Evolutionary conservation across 2,113 vertebrate species (phyloP).

Genomic region (Onychostruthus taczanowskii): DNA sequence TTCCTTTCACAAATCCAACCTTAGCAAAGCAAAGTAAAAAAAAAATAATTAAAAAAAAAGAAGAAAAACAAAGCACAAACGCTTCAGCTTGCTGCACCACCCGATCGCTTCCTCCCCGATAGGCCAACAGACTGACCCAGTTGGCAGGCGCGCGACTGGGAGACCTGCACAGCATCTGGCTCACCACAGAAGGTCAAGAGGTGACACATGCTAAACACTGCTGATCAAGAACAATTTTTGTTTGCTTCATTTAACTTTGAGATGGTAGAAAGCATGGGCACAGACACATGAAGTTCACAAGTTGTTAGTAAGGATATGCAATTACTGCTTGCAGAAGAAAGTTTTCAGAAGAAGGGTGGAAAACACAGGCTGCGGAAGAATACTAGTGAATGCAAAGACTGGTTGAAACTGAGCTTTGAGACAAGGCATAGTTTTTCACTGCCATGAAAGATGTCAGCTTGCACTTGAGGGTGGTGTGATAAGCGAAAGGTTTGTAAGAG

Average conservation of each 20-base stretch:
- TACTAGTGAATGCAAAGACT: not conserved
- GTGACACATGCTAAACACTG: not conserved
- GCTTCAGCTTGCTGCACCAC: not conserved
- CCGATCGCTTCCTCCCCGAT: not conserved
- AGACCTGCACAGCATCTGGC: conserved; percentile 57
- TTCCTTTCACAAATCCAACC: conserved; percentile 22
- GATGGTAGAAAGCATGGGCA: not conserved
- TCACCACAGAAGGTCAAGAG: conserved; percentile 13
- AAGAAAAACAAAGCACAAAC: conserved; percentile 25
- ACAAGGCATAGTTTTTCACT: not conserved
- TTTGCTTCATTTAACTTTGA: not conserved
- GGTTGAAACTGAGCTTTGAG: not conserved
- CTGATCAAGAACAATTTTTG: not conserved
- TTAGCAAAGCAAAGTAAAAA: not conserved
- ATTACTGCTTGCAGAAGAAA: not conserved
- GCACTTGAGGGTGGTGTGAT: not conserved
- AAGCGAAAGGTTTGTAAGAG: not conserved
- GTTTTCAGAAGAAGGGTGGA: not conserved
- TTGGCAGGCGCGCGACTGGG: not conserved
- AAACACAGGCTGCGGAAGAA: not conserved
- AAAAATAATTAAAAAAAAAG: not conserved
- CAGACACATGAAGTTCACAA: not conserved
- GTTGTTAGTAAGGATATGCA: not conserved
- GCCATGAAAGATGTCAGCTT: not conserved
- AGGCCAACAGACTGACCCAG: conserved; percentile 46